These are phyloP conservation scores for Pimephales promelas DNA, from an alignment of 2,113 vertebrate species.

Conservation along the genomic window DNA sequence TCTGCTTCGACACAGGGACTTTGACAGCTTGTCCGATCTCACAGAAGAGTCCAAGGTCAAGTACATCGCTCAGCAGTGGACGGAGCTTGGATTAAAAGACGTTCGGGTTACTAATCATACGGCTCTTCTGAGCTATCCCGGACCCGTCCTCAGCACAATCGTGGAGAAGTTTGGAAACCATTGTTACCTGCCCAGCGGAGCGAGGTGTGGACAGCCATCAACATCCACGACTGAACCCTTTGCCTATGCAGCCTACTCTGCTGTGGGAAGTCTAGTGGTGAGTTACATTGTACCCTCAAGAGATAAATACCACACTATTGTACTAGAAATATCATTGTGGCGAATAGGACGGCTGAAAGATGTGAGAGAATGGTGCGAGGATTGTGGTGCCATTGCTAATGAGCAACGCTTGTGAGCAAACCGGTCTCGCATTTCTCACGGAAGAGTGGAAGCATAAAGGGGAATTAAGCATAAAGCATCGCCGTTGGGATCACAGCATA, in stretches of 20 bases:
- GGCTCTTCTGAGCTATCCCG: conserved; percentile 84
- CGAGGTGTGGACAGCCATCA: conserved; percentile 74
- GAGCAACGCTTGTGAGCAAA: too few relatives aligned
- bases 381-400: too few relatives aligned
- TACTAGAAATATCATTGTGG: background rate
- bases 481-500: too few relatives aligned
- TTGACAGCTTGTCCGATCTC: conserved; percentile 70
- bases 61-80: conserved; percentile 83
- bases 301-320: background rate
- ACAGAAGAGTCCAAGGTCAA: conserved; percentile 72
- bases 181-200: conserved; percentile 87
- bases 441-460: too few relatives aligned
- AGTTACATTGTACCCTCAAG: conserved; percentile 9
- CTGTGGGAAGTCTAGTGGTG: conserved; percentile 90
- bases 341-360: too few relatives aligned
- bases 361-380: too few relatives aligned
- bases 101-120: conserved; percentile 85
- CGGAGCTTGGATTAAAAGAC: conserved; percentile 83
- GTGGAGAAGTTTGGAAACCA: conserved; percentile 76
- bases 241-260: conserved; percentile 90
- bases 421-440: too few relatives aligned
- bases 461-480: too few relatives aligned
- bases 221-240: conserved; percentile 63
- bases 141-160: conserved; percentile 82
- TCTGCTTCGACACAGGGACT: conserved; percentile 31